Base-by-base conservation (phyloP, 2,113 vertebrate genomes). In the Urocolius indicus region DNA sequence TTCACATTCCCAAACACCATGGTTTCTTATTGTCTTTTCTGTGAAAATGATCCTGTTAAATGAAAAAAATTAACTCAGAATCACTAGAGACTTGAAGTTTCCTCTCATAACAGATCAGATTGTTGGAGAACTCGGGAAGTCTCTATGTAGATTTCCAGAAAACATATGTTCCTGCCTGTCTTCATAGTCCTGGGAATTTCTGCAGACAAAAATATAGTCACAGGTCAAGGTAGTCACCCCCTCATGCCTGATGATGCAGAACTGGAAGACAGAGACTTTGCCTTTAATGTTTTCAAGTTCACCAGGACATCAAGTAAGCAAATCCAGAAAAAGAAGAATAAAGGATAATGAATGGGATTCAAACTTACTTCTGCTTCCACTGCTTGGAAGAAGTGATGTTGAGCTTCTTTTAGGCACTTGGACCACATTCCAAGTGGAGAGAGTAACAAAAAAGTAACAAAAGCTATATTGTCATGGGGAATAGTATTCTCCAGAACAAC, bases 401-500 rank as follows among this genome's bases (percentile, higher is more conserved):
- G 0, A 89, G 10, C 11, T 92, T 41, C 36, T 83, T 90, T 76
- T 75, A 76, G 11, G 26, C 8, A 62, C 10, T 18, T 36, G 48
- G 48, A 49, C 45, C 11, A 29, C 6, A 4, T 19, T 65, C 52
- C 51, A 86, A 34, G 16, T 16, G 5, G 3, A 41, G 20, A 68
- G 8, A 55, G 49, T 55, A 72, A n/a, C n/a, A n/a, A n/a, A n/a
- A n/a, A 84, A 75, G 16, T 32, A 83, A 49, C 0, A 0, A 67
- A 63, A 76, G 3, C 12, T 30, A 13, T 68, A 36, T 18, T 36
- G 34, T 23, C 21, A 76, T 16, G 82, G 55, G 5, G 11, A 69
- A 82, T 18, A 6, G 11, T 59, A 7, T 34, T 76, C 14, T 83
- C 14, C 58, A 63, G 63, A 80, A 59, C 13, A 84, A 21, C 7